A percentile compares a stretch with the other conserved stretches of the same genome.
phyloP scores from a whole-genome alignment of 2,113 vertebrate species.

The Protomyctophum bolini region DNA sequence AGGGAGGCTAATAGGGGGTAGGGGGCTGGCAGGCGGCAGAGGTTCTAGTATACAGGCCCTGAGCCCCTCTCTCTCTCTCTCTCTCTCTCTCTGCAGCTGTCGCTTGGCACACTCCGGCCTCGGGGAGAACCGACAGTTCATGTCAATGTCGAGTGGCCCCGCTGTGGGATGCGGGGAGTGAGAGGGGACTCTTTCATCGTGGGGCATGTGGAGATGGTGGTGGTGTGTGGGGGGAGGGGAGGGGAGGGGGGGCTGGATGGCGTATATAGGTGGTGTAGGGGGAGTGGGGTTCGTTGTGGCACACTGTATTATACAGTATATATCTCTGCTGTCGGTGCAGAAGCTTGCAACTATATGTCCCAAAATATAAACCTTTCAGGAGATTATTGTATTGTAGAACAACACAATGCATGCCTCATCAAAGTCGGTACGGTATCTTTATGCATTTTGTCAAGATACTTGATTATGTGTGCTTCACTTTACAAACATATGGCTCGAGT shows the following conservation, averaged over 20 bases:
- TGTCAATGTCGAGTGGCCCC: constrained; percentile 83
- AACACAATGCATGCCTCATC: no score
- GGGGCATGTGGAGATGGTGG: constrained; percentile 65
- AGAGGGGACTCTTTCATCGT: constrained; percentile 50
- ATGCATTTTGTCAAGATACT: no score
- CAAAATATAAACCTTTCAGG: no score
- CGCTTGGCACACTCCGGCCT: constrained; percentile 85
- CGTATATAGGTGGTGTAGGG: not conserved
- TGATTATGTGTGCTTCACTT: no score
- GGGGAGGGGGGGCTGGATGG: not conserved
- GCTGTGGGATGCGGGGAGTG: constrained; percentile 69
- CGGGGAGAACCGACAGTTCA: constrained; percentile 82
- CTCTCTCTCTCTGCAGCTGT: constrained; percentile 80
- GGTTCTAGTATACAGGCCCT: constrained; percentile 66
- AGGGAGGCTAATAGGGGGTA: constrained; percentile 65
- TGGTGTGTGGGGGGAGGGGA: not conserved
- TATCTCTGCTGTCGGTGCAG: no score
- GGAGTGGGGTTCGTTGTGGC: not conserved
- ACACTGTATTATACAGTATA: no score
- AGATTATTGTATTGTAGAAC: no score
- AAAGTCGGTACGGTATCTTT: no score
- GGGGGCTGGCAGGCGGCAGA: constrained; percentile 54
- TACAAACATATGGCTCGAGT: no score
- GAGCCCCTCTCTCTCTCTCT: constrained; percentile 38
- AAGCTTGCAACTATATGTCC: no score